Evolutionary conservation across 2,113 vertebrate species (phyloP).

Genomic region (Cricetomys ansorgei): DNA sequence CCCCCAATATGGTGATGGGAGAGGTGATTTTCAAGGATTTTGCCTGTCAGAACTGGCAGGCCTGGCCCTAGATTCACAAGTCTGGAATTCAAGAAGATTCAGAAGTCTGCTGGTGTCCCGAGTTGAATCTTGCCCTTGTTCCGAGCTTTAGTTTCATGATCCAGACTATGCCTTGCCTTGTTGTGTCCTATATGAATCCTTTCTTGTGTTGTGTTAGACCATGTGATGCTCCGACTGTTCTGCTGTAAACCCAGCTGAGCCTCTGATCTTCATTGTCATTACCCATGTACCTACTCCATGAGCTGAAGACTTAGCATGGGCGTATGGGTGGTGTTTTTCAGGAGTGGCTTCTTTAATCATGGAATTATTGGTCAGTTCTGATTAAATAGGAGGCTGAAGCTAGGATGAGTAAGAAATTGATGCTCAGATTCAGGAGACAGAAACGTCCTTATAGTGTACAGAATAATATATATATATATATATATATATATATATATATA

Average conservation of each 20-base stretch:
- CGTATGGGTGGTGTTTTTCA: neutral
- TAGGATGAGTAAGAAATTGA: neutral
- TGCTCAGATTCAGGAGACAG: constrained; percentile 26
- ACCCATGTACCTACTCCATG: neutral
- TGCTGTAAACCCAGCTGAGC: neutral
- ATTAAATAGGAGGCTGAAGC: neutral
- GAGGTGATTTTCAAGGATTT: neutral
- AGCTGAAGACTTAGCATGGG: neutral
- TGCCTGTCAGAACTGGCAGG: neutral
- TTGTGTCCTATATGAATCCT: neutral
- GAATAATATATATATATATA: too few relatives aligned
- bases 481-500: too few relatives aligned
- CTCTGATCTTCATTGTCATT: neutral
- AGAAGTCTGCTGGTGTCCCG: neutral
- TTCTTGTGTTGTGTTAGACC: neutral
- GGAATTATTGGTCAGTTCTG: neutral
- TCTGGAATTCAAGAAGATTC: neutral
- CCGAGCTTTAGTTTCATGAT: constrained; percentile 5
- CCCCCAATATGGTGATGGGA: neutral
- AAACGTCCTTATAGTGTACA: neutral
- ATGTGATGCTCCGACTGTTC: neutral
- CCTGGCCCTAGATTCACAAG: neutral
- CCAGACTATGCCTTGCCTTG: neutral
- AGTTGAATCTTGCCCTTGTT: constrained; percentile 24
- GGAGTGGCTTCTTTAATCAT: neutral